Percentiles rank a stretch among this genome's conserved stretches.
Evolutionary conservation across 2,888 invertebrate genomes (phyloP).

Genomic region (Pollenia griseotomentosa): DNA sequence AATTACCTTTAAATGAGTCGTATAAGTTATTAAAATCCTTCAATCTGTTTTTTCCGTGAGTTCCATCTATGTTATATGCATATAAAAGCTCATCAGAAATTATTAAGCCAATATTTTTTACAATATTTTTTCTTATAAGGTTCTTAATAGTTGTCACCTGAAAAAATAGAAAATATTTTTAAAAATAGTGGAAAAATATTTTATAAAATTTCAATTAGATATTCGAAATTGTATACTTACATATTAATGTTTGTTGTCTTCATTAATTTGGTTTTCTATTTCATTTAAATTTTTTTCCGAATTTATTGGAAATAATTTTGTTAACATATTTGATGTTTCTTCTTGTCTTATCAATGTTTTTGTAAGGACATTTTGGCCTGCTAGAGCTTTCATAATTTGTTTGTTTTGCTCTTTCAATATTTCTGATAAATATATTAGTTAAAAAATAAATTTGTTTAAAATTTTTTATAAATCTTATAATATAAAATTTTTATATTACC

Average conservation of each 20-base stretch:
- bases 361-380: neutral
- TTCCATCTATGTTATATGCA: conserved; percentile 1
- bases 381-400: conserved; percentile 15
- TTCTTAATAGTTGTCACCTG: conserved; percentile 20
- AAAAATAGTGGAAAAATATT: too few relatives aligned
- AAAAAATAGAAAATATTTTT: too few relatives aligned
- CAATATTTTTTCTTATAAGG: conserved; percentile 20
- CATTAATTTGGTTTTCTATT: neutral
- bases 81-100: conserved; percentile 11
- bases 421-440: neutral
- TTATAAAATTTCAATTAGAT: too few relatives aligned
- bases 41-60: conserved; percentile 18
- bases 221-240: too few relatives aligned
- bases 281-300: neutral
- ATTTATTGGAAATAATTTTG: neutral
- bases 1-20: neutral
- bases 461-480: too few relatives aligned
- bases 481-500: too few relatives aligned
- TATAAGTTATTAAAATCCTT: conserved; percentile 1
- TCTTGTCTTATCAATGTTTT: too few relatives aligned
- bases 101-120: conserved; percentile 19
- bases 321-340: neutral
- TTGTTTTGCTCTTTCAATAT: neutral
- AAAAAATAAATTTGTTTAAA: too few relatives aligned
- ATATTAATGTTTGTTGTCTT: too few relatives aligned